Evolutionary conservation across 2,888 invertebrate genomes (phyloP), one percentile per base, ranked within the genome.

Genomic region (Chrysotoxum bicinctum): DNA sequence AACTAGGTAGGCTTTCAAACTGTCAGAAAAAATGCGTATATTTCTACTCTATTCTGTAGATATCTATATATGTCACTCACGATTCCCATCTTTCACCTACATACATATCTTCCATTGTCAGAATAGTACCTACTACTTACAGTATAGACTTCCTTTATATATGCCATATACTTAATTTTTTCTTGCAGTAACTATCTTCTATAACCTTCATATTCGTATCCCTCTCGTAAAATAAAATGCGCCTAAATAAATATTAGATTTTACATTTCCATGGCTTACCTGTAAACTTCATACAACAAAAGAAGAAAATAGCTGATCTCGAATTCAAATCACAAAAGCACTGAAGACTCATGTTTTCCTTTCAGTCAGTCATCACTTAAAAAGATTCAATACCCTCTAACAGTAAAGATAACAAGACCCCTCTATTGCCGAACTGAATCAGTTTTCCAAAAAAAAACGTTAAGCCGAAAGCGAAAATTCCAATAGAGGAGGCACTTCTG

Each of bases 401-500:
- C 40, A 40, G 40, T 8, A 40, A 62, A 21, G 37, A 50, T 69
- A 77, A 77, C 68, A 60, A 50, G 35, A 19, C 12, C 35, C 14
- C 35, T 26, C 16, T 32, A 32, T 48, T 48, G 32, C 35, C 9
- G 3, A 70, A 77, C 35, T 32, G 72, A 60, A 60, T 23, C 45
- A 60, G 45, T 45, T 72, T 16, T 32, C 8, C 23, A 26, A 66
- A 52, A 50, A 32, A 52, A 26, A 16, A 68, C 12, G 3, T 9
- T 45, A 54, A 77, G 68, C 77, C 69, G 73, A 69, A 82, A 78
- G 66, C 45, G 62, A 68, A 69, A 58, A 45, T 73, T 78, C 62
- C 82, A 83, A 83, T 78, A 79, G 74, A 83, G 35, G 21, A 69
- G 74, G 48, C 83, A 56, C 64, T 74, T 69, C 21, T 69, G 35